phyloP scores from a whole-genome alignment of 2,113 vertebrate species.

The Vulpes lagopus region DNA sequence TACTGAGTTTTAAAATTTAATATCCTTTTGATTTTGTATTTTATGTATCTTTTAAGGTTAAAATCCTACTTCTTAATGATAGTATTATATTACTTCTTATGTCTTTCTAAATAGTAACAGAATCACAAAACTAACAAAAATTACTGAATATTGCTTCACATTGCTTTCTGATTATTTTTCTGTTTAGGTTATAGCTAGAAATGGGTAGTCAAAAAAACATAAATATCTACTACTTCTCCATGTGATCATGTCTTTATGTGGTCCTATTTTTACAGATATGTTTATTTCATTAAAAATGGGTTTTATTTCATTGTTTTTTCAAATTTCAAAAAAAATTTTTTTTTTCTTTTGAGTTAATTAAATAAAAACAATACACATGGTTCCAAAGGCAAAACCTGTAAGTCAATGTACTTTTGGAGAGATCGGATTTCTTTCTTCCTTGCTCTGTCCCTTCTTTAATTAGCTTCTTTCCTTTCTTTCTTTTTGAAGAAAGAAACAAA shows the following conservation, averaged over 20 bases:
- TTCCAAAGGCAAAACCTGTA: not conserved
- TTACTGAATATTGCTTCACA: constrained; percentile 29
- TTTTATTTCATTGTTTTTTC: not conserved
- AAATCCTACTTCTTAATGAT: constrained; percentile 16
- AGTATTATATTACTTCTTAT: constrained; percentile 11
- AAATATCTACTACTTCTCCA: not conserved
- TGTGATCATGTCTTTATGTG: not conserved
- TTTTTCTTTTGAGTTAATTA: not conserved
- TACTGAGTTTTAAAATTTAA: constrained; percentile 32
- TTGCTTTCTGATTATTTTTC: constrained; percentile 57
- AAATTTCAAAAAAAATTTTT: not conserved
- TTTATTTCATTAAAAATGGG: not conserved
- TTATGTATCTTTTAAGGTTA: constrained; percentile 47
- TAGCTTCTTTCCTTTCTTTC: constrained; percentile 38
- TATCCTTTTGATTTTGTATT: constrained; percentile 47
- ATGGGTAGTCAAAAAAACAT: constrained; percentile 25
- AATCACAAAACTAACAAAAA: constrained; percentile 21
- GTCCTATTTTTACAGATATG: not conserved
- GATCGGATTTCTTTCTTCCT: constrained; percentile 16
- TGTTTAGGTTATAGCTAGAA: constrained; percentile 15
- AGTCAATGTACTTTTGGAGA: not conserved
- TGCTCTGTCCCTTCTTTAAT: constrained; percentile 38
- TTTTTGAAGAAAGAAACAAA: constrained; percentile 32
- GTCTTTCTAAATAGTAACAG: not conserved
- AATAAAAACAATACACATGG: not conserved